Evolutionary conservation across 2,888 invertebrate genomes (phyloP).

Genomic region (Epiblema foenella): DNA sequence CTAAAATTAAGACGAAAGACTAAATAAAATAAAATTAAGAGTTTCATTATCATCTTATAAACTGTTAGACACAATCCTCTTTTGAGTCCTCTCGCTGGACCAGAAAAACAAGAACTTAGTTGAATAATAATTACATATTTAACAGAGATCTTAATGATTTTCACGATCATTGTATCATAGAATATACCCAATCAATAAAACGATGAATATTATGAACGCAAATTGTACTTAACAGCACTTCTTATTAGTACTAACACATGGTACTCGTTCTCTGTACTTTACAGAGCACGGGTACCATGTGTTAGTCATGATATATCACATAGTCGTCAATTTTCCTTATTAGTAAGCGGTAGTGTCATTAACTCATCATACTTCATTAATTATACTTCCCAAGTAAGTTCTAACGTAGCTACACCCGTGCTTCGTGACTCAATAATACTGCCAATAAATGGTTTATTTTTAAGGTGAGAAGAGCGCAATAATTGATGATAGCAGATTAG

Average conservation of each 20-base stretch:
- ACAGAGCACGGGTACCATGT: neutral
- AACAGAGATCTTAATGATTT: no score
- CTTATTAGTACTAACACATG: neutral
- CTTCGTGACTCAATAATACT: slow-evolving; percentile 11
- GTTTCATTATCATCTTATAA: no score
- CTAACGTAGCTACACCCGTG: neutral
- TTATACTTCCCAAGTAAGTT: neutral
- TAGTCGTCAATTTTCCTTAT: slow-evolving; percentile 26
- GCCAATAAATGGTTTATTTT: neutral
- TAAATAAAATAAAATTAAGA: no score
- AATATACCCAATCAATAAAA: neutral
- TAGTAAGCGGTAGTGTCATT: slow-evolving; percentile 16
- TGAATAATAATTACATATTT: neutral
- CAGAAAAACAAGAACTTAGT: neutral
- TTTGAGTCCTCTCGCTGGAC: neutral
- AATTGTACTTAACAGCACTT: neutral
- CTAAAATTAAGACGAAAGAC: no score
- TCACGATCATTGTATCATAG: no score
- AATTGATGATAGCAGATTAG: neutral
- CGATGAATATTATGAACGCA: neutral
- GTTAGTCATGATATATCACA: slow-evolving; percentile 14
- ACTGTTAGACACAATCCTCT: no score
- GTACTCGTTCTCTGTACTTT: no score
- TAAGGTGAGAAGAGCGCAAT: neutral
- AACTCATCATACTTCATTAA: neutral